phyloP scores from a whole-genome alignment of 2,888 invertebrate genomes.

The Tolmerus cingulatus region DNA sequence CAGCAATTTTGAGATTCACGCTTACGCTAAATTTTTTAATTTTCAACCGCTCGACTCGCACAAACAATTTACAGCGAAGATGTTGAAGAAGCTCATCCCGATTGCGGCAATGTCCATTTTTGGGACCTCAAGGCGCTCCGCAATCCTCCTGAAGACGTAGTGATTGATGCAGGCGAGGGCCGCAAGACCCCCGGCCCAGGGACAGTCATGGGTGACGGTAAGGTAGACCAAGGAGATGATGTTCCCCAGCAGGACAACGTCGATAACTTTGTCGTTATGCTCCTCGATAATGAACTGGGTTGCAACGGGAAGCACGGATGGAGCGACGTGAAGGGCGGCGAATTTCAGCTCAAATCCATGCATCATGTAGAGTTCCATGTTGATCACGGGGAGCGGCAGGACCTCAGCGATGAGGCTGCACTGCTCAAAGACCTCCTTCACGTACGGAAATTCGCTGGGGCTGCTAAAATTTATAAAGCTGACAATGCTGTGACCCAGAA shows the following conservation, averaged over 20 bases:
- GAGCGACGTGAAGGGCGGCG: slow-evolving; percentile 43
- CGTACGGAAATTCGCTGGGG: slow-evolving; percentile 12
- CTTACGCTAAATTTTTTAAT: neutral
- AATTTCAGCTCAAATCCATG: slow-evolving; percentile 14
- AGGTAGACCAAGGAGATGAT: slow-evolving; percentile 47
- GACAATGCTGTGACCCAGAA: slow-evolving; percentile 47
- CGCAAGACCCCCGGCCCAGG: slow-evolving; percentile 50
- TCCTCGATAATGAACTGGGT: slow-evolving; percentile 42
- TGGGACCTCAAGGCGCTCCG: slow-evolving; percentile 47
- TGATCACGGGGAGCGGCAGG: slow-evolving; percentile 49
- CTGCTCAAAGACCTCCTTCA: slow-evolving; percentile 39
- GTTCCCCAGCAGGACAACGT: slow-evolving; percentile 47
- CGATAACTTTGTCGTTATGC: slow-evolving; percentile 35
- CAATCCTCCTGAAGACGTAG: slow-evolving; percentile 45
- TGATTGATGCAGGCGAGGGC: slow-evolving; percentile 50
- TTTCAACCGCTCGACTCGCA: neutral
- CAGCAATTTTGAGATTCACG: neutral
- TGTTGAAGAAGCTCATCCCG: slow-evolving; percentile 50
- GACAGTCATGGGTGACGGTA: slow-evolving; percentile 46
- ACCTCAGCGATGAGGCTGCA: slow-evolving; percentile 48
- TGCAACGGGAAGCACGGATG: slow-evolving; percentile 45
- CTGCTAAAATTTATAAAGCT: slow-evolving; percentile 44
- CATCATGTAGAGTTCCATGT: slow-evolving; percentile 47
- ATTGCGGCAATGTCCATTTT: slow-evolving; percentile 50
- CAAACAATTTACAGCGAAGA: slow-evolving; percentile 49